Percentiles rank a stretch among this genome's conserved stretches.
Evolutionary conservation across 2,113 vertebrate species (phyloP).

Genomic region (Aspidoscelis tigris): DNA sequence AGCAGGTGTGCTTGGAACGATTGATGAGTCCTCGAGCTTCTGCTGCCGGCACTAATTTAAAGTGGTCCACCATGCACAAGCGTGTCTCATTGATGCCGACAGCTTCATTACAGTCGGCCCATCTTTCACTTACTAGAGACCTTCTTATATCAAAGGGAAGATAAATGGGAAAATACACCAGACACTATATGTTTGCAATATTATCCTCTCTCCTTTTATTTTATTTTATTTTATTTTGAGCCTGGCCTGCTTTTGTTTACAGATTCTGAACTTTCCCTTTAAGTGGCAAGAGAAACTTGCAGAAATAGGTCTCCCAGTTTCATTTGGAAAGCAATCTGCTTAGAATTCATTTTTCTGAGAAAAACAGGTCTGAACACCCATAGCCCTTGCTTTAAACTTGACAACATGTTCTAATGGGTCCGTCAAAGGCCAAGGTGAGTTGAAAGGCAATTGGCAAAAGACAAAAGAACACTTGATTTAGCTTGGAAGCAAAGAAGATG

Average conservation of each 20-base stretch:
- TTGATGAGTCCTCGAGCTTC: constrained; percentile 65
- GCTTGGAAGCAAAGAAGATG: neutral
- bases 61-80: constrained; percentile 64
- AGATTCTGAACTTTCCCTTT: constrained; percentile 21
- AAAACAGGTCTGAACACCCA: neutral
- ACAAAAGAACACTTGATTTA: neutral
- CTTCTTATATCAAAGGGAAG: constrained; percentile 65
- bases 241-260: constrained; percentile 48
- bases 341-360: neutral
- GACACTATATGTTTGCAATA: constrained; percentile 53
- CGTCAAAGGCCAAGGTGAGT: neutral
- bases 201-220: constrained; percentile 40
- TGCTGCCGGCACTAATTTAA: constrained; percentile 68
- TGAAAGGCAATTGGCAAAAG: neutral
- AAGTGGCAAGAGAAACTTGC: constrained; percentile 26
- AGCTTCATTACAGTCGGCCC: constrained; percentile 72
- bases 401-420: neutral
- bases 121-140: constrained; percentile 70
- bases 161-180: constrained; percentile 57
- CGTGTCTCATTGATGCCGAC: constrained; percentile 58
- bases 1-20: constrained; percentile 64
- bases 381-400: neutral
- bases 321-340: neutral
- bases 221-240: neutral
- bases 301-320: constrained; percentile 9